These are phyloP conservation scores for Eunapius fragilis DNA, from an alignment of 37 sponge, comb jelly and placozoan species.

Conservation along the genomic window DNA sequence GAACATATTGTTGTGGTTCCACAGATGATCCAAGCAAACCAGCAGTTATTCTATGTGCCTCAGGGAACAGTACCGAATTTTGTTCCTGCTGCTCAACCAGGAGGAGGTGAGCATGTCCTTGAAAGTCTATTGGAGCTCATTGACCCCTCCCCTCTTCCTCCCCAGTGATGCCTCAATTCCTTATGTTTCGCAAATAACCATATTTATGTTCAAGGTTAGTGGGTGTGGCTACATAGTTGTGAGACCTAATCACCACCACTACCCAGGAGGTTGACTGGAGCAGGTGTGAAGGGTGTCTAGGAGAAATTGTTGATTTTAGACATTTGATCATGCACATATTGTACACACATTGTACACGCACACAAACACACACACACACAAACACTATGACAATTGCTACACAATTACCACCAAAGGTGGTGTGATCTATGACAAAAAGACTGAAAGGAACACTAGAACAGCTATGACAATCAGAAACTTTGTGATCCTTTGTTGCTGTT, in stretches of 20 bases:
- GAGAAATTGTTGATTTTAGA: not conserved
- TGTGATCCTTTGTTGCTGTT: slow-evolving; percentile 41
- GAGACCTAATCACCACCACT: no score
- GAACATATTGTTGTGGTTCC: not conserved
- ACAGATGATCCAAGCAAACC: not conserved
- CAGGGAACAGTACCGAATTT: not conserved
- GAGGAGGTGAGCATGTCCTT: not conserved
- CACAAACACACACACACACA: not conserved
- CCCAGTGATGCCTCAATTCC: not conserved
- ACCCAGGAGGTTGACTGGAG: not conserved
- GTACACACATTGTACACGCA: not conserved
- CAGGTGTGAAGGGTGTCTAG: not conserved
- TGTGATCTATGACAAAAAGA: slow-evolving; percentile 37
- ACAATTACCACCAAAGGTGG: not conserved
- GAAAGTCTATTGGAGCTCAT: not conserved
- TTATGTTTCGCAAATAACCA: not conserved
- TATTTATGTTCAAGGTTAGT: not conserved
- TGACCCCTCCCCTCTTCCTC: not conserved
- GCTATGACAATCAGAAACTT: slow-evolving; percentile 44
- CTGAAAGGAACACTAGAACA: slow-evolving; percentile 36
- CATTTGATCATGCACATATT: not conserved
- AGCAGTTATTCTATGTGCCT: not conserved
- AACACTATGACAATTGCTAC: not conserved
- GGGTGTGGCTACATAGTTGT: no score
- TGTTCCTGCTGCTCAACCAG: not conserved